These are phyloP conservation scores for Microctenopoma lineatum DNA, from an alignment of 2,797 vertebrate species.

Conservation along the genomic window DNA sequence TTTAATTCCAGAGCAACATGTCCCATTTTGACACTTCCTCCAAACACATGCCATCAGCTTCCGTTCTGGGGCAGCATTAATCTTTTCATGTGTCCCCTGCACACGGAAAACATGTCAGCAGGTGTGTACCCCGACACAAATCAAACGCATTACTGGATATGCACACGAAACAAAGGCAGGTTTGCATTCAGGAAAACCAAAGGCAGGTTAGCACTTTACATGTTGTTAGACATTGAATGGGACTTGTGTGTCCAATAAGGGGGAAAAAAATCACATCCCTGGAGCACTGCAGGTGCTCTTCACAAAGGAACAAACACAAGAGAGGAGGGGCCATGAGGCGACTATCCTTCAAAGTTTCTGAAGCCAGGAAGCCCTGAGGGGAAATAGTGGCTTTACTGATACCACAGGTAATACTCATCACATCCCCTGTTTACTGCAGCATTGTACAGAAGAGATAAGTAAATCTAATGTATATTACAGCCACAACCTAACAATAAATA, in stretches of 20 bases:
- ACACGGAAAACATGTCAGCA: slow-evolving; percentile 14
- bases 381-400: slow-evolving; percentile 38
- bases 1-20: slow-evolving; percentile 26
- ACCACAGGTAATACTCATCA: slow-evolving; percentile 25
- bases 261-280: slow-evolving; percentile 52
- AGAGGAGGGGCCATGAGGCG: background rate
- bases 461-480: background rate
- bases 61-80: slow-evolving; percentile 48
- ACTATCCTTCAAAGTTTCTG: slow-evolving; percentile 48
- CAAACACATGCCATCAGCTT: slow-evolving; percentile 48
- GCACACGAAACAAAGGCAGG: slow-evolving; percentile 1
- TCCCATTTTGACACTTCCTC: slow-evolving; percentile 46
- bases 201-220: slow-evolving; percentile 16
- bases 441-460: background rate
- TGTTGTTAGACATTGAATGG: slow-evolving; percentile 38
- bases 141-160: slow-evolving; percentile 19
- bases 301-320: slow-evolving; percentile 26
- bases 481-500: background rate
- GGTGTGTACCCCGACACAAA: slow-evolving; percentile 16
- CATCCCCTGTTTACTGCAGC: slow-evolving; percentile 22
- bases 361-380: slow-evolving; percentile 38
- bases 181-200: slow-evolving; percentile 32
- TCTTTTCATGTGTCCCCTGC: slow-evolving; percentile 46
- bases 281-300: slow-evolving; percentile 58
- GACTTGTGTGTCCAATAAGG: slow-evolving; percentile 47